Evolutionary conservation across 2,888 invertebrate genomes (phyloP).

Genomic region (Rhingia rostrata): DNA sequence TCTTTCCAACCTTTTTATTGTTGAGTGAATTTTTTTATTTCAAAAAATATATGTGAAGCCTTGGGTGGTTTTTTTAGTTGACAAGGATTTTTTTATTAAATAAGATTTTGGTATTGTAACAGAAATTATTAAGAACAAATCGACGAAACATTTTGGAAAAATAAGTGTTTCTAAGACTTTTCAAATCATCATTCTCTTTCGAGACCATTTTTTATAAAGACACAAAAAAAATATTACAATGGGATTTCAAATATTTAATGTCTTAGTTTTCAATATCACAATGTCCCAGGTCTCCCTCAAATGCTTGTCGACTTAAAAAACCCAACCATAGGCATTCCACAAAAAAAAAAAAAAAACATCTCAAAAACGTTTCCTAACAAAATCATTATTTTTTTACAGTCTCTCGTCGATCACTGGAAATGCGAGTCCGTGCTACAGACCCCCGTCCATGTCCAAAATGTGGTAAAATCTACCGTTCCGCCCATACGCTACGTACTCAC

Average conservation of each 20-base stretch:
- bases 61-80: conserved; percentile 15
- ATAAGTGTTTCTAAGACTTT: too few species aligned
- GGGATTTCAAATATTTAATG: not conserved
- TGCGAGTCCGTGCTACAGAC: conserved; percentile 95
- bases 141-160: too few species aligned
- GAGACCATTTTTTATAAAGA: not conserved
- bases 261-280: not conserved
- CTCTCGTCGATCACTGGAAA: conserved; percentile 91
- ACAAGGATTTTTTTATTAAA: not conserved
- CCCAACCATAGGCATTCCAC: not conserved
- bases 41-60: not conserved
- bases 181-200: not conserved
- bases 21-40: conserved; percentile 36
- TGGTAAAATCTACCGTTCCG: conserved; percentile 95
- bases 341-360: conserved; percentile 1
- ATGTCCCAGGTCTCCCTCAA: not conserved
- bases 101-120: not conserved
- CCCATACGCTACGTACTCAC: conserved; percentile 95
- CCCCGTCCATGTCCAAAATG: conserved; percentile 96
- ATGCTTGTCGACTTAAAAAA: conserved; percentile 1
- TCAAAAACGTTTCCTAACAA: not conserved
- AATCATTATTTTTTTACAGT: conserved; percentile 83
- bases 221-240: not conserved
- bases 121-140: too few species aligned
- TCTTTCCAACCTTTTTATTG: conserved; percentile 36